Conservation (phyloP, 2,113 vertebrate species). For the Macheiramphus alcinus region DNA sequence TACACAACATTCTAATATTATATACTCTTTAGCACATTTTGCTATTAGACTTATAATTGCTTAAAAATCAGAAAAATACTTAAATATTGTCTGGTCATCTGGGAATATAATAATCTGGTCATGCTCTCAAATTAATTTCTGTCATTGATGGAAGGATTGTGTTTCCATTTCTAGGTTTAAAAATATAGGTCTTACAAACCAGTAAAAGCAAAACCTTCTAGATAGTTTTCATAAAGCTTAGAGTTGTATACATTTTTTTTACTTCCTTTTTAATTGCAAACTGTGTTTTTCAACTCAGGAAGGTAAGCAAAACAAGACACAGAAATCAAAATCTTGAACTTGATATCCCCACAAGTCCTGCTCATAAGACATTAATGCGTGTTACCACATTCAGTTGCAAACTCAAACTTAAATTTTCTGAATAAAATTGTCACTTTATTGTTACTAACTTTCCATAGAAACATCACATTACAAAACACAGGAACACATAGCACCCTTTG, state of each 20-base stretch:
- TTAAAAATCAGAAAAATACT: not conserved
- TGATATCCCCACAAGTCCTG: not conserved
- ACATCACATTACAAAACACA: not conserved
- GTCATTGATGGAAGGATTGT: not conserved
- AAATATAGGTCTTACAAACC: not conserved
- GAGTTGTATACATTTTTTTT: not conserved
- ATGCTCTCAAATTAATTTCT: not conserved
- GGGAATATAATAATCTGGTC: not conserved
- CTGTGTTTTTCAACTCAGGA: not conserved
- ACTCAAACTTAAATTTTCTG: not conserved
- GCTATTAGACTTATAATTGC: not conserved
- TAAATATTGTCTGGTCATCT: not conserved
- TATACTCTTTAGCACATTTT: not conserved
- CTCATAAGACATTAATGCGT: not conserved
- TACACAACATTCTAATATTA: not conserved
- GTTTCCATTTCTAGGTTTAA: not conserved
- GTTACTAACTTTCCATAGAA: not conserved
- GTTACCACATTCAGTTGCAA: not conserved
- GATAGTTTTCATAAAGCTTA: not conserved
- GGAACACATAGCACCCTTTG: not conserved
- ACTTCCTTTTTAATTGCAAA: not conserved
- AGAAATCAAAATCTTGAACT: not conserved
- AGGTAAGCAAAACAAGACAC: not conserved
- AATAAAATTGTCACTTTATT: not conserved
- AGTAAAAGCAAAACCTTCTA: not conserved